Conservation (phyloP, 2,113 vertebrate species). For the Puffinus mauretanicus region DNA sequence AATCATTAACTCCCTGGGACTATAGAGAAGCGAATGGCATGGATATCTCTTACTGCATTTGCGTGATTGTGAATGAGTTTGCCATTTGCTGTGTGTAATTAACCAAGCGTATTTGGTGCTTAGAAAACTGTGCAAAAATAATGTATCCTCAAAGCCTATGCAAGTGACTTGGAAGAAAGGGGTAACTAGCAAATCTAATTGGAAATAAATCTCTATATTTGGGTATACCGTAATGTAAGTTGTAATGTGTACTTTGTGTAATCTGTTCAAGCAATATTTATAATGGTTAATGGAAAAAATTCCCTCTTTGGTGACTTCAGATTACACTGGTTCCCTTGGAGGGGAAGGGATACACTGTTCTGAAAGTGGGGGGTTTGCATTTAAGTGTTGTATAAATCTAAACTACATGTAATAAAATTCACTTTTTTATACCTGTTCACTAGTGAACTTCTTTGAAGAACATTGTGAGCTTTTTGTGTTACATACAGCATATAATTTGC, state of each 20-base stretch:
- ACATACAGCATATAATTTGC: fast-evolving
- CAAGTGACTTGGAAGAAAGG: not conserved
- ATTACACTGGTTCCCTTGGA: not conserved
- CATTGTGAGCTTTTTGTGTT: not conserved
- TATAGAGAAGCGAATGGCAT: not conserved
- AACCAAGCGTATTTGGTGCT: not conserved
- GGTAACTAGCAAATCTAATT: not conserved
- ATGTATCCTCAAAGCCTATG: not conserved
- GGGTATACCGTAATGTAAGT: not conserved
- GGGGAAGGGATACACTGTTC: not conserved
- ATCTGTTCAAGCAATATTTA: constrained; percentile 3
- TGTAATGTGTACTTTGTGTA: not conserved
- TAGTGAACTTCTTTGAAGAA: not conserved
- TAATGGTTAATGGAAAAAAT: not conserved
- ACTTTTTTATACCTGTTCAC: not conserved
- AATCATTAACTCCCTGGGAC: not conserved
- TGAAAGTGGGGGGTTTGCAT: not conserved
- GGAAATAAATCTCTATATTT: not conserved
- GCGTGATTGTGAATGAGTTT: constrained; percentile 14
- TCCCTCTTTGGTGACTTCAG: not conserved
- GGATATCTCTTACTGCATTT: not conserved
- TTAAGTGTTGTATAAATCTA: not conserved
- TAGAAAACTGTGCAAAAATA: not conserved
- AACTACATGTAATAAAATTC: constrained; percentile 39
- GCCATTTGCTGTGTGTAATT: constrained; percentile 22